Conservation (phyloP, 2,113 vertebrate species). For the Rhombomys opimus region DNA sequence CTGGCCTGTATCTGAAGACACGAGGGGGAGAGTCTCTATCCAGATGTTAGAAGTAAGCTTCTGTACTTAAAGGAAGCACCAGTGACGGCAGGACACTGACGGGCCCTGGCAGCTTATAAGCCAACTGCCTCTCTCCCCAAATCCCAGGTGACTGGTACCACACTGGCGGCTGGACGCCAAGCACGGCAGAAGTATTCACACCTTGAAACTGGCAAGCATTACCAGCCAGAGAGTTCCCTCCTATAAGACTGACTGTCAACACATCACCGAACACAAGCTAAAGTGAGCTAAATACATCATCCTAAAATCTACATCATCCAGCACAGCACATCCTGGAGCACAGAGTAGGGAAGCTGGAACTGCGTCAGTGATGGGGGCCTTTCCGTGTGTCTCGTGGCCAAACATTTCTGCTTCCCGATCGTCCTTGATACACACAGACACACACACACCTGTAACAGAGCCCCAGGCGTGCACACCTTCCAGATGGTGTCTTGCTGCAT, state of each 20-base stretch:
- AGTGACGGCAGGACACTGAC: fast-evolving
- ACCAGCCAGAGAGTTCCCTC: too few relatives aligned
- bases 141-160: background rate
- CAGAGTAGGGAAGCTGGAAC: background rate
- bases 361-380: too few relatives aligned
- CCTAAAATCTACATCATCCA: background rate
- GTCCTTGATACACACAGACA: background rate
- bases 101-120: background rate
- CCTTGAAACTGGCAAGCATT: background rate
- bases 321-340: background rate
- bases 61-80: background rate
- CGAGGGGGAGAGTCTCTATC: background rate
- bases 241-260: background rate
- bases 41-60: background rate
- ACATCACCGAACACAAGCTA: background rate
- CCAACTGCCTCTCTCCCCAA: background rate
- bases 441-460: background rate
- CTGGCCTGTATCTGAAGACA: background rate
- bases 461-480: background rate
- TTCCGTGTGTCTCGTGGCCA: background rate
- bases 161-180: background rate
- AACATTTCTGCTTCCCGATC: background rate
- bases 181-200: background rate
- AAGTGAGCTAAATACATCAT: background rate
- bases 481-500: background rate